Percentiles rank a stretch among this genome's conserved stretches.
phyloP scores from a whole-genome alignment of 2,113 vertebrate species.

The Podocnemis expansa region DNA sequence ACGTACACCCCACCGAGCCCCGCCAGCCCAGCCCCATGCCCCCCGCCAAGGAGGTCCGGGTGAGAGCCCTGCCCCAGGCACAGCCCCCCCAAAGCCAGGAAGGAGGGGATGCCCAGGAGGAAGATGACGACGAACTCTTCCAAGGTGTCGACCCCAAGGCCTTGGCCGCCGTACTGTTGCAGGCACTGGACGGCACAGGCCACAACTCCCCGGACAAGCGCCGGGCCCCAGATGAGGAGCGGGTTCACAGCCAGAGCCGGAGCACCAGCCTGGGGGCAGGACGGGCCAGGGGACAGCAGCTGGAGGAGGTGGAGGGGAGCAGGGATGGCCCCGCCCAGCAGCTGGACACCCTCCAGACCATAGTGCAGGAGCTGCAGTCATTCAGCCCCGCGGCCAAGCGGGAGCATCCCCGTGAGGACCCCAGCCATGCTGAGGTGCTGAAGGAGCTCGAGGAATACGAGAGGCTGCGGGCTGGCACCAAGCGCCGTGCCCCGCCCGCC shows the following conservation, averaged over 20 bases:
- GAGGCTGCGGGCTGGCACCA: neutral
- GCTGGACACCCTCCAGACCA: constrained; percentile 80
- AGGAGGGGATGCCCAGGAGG: constrained; percentile 31
- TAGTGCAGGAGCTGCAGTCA: constrained; percentile 86
- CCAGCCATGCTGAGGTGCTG: neutral
- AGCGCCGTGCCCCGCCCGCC: constrained; percentile 40
- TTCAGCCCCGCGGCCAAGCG: constrained; percentile 78
- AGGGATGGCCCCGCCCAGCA: constrained; percentile 81
- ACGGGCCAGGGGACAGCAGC: constrained; percentile 19
- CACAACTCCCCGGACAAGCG: neutral
- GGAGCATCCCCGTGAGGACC: constrained; percentile 32
- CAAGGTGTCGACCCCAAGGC: constrained; percentile 86
- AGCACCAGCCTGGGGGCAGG: constrained; percentile 28
- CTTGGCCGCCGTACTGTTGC: constrained; percentile 85
- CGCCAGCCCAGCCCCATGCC: constrained; percentile 30
- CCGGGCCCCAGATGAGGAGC: neutral
- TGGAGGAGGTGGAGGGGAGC: constrained; percentile 65
- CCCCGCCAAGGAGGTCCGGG: constrained; percentile 17
- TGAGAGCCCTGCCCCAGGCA: neutral
- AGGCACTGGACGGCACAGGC: constrained; percentile 79
- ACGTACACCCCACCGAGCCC: constrained; percentile 12
- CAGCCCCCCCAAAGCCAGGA: constrained; percentile 30
- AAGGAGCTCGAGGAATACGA: neutral
- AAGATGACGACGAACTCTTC: constrained; percentile 83
- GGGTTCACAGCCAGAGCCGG: constrained; percentile 81